Evolutionary conservation across 1,140 invertebrate species (phyloP).

Genomic region (Euura lappo): DNA sequence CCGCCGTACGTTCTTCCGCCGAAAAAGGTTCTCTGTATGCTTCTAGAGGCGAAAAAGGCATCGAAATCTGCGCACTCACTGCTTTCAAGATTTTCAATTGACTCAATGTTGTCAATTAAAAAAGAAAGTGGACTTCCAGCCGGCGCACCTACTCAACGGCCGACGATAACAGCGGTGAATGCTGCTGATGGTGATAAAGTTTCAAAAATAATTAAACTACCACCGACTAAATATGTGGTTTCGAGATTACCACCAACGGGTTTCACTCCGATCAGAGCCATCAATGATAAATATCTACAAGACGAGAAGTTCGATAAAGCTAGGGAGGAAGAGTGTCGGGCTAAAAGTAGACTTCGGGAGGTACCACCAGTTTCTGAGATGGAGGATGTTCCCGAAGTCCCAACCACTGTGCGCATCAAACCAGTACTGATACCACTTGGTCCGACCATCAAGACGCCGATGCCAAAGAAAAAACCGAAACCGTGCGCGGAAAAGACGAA

Average conservation of each 20-base stretch:
- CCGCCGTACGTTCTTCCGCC: slow-evolving; percentile 47
- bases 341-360: slow-evolving; percentile 1
- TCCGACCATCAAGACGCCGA: slow-evolving; percentile 49
- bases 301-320: slow-evolving; percentile 29
- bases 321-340: slow-evolving; percentile 14
- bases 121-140: slow-evolving; percentile 29
- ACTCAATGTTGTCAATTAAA: slow-evolving; percentile 49
- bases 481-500: slow-evolving; percentile 31
- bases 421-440: slow-evolving; percentile 49
- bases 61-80: slow-evolving; percentile 50
- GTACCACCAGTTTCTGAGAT: not conserved
- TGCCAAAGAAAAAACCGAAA: slow-evolving; percentile 20
- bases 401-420: slow-evolving; percentile 23
- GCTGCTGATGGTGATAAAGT: slow-evolving; percentile 16
- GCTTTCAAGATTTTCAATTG: slow-evolving; percentile 54
- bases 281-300: slow-evolving; percentile 47
- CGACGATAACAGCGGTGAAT: not conserved
- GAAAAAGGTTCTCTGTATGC: slow-evolving; percentile 40
- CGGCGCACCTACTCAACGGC: not conserved
- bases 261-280: slow-evolving; percentile 46
- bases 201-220: slow-evolving; percentile 46
- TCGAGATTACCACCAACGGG: slow-evolving; percentile 38
- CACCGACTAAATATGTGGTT: slow-evolving; percentile 40
- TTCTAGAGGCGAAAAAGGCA: slow-evolving; percentile 50
- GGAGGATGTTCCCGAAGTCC: slow-evolving; percentile 30